Conservation (phyloP, 2,888 invertebrate species). For the Eubasilissa splendida region DNA sequence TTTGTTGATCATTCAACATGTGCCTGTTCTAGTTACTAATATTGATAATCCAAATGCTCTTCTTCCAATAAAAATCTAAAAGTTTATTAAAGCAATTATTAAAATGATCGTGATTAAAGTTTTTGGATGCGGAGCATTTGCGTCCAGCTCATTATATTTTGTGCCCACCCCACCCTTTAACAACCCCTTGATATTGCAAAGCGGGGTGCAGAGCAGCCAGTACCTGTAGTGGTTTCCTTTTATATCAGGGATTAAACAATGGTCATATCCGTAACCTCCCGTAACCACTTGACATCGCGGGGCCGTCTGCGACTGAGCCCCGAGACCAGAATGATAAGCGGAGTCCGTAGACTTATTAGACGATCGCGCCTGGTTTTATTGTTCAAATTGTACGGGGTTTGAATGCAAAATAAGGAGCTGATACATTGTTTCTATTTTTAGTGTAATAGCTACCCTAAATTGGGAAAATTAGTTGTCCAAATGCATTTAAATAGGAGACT, state of each 20-base stretch:
- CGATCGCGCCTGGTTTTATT: conserved; percentile 11
- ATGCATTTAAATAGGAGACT: too few species aligned
- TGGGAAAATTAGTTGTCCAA: too few species aligned
- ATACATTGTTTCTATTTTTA: too few species aligned
- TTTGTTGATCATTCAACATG: too few species aligned
- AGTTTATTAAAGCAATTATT: too few species aligned
- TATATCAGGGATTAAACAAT: conserved; percentile 17
- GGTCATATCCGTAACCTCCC: conserved; percentile 37
- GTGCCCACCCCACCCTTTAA: not conserved
- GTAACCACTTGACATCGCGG: conserved; percentile 35
- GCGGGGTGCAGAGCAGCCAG: not conserved
- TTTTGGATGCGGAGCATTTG: too few species aligned
- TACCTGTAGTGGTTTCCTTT: conserved; percentile 4
- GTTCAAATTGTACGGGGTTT: not conserved
- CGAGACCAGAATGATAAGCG: not conserved
- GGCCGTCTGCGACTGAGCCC: not conserved
- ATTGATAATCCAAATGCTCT: too few species aligned
- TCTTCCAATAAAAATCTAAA: too few species aligned
- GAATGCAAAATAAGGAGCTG: not conserved
- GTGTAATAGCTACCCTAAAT: too few species aligned
- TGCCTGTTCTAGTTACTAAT: too few species aligned
- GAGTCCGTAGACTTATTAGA: conserved; percentile 6
- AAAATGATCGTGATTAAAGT: too few species aligned
- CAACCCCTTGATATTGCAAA: not conserved
- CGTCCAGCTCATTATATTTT: too few species aligned